phyloP scores from a whole-genome alignment of 2,888 invertebrate genomes.

The Hyppa rectilinea region DNA sequence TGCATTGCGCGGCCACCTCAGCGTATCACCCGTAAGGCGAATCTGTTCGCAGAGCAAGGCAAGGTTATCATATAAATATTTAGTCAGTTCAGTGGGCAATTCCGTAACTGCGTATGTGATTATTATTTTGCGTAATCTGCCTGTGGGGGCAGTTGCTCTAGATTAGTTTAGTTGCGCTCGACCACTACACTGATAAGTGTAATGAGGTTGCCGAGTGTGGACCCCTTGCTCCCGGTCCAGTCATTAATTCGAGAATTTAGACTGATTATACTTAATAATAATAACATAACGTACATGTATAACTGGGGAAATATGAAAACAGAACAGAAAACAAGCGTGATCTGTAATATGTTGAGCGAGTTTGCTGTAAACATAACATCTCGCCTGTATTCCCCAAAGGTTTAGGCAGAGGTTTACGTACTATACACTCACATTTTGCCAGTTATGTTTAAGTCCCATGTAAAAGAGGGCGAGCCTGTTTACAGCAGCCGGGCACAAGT shows the following conservation, averaged over 20 bases:
- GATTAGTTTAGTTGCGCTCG: constrained; percentile 35
- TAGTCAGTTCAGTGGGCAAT: constrained; percentile 1
- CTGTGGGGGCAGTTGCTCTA: constrained; percentile 23
- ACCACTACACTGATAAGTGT: constrained; percentile 31
- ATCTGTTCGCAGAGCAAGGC: background rate
- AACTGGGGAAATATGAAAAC: no score
- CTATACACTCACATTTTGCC: no score
- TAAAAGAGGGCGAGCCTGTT: no score
- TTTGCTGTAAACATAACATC: no score
- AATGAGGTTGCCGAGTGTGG: constrained; percentile 28
- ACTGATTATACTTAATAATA: constrained; percentile 17
- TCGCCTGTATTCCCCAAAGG: no score
- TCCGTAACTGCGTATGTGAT: constrained; percentile 23
- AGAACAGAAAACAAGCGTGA: no score
- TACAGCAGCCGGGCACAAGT: no score
- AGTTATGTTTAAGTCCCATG: no score
- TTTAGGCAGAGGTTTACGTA: no score
- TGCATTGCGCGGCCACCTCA: no score
- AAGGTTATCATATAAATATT: background rate
- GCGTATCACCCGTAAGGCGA: no score
- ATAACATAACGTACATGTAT: background rate
- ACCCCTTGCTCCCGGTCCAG: constrained; percentile 15
- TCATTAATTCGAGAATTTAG: constrained; percentile 30
- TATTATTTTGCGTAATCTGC: constrained; percentile 38
- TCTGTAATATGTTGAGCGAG: no score